Percentiles rank a stretch among this genome's conserved stretches.
Evolutionary conservation across 1,140 invertebrate genomes (phyloP).

Genomic region (Eciton burchellii): DNA sequence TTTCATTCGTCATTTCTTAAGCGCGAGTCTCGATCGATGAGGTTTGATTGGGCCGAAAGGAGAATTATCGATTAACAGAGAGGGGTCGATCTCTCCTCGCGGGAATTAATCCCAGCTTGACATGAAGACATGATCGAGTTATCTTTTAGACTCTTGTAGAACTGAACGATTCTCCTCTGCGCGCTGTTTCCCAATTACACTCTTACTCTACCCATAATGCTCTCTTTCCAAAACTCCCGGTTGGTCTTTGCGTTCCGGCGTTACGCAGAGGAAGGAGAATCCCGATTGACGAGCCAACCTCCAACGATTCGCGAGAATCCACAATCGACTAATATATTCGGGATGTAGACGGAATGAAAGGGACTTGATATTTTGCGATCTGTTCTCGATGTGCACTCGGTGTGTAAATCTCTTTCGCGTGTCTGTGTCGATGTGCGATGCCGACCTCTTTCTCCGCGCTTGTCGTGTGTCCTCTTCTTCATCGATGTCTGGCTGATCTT

Average conservation of each 20-base stretch:
- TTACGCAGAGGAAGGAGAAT: slow-evolving; percentile 12
- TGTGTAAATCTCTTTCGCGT: slow-evolving; percentile 47
- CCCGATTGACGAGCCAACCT: slow-evolving; percentile 22
- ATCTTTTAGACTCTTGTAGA: slow-evolving; percentile 10
- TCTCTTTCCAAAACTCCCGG: background rate
- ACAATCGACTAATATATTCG: slow-evolving; percentile 37
- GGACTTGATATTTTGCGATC: background rate
- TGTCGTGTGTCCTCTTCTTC: slow-evolving; percentile 38
- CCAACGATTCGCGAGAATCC: slow-evolving; percentile 40
- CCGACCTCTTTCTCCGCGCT: slow-evolving; percentile 38
- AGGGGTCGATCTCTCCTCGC: background rate
- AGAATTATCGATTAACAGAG: background rate
- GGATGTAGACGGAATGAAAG: background rate
- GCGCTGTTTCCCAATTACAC: slow-evolving; percentile 1
- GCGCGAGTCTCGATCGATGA: background rate
- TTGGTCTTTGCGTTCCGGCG: slow-evolving; percentile 22
- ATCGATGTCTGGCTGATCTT: slow-evolving; percentile 62
- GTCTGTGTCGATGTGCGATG: slow-evolving; percentile 60
- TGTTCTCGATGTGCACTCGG: slow-evolving; percentile 18
- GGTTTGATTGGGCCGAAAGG: background rate
- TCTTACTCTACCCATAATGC: background rate
- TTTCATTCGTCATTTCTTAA: slow-evolving; percentile 27
- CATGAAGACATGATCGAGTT: background rate
- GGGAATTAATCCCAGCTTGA: background rate
- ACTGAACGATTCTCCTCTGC: background rate